These are phyloP conservation scores for Brachyalestes nurse DNA, from an alignment of 2,797 vertebrate species.

Conservation along the genomic window DNA sequence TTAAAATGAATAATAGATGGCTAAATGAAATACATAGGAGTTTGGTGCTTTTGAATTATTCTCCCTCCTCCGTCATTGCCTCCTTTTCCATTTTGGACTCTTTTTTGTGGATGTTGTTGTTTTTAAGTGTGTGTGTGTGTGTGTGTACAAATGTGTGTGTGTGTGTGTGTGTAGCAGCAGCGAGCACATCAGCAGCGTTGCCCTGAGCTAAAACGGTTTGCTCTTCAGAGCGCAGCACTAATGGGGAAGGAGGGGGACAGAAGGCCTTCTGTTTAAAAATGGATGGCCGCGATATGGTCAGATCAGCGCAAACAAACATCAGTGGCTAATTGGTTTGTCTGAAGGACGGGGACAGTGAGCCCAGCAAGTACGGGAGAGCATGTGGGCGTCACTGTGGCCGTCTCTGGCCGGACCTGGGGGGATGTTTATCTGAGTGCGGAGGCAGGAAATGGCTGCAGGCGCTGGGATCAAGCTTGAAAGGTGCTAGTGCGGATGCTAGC, in stretches of 20 bases:
- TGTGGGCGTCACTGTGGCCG: slow-evolving; percentile 40
- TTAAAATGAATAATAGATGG: slow-evolving; percentile 83
- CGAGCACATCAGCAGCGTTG: slow-evolving; percentile 63
- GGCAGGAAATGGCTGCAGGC: slow-evolving; percentile 51
- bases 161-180: slow-evolving; percentile 44
- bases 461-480: slow-evolving; percentile 41
- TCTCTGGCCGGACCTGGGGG: slow-evolving; percentile 43
- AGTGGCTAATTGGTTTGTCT: slow-evolving; percentile 67
- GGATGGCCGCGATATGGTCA: slow-evolving; percentile 73
- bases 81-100: slow-evolving; percentile 45
- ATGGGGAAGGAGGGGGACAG: slow-evolving; percentile 68
- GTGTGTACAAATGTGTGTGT: slow-evolving; percentile 15
- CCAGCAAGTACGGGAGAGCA: neutral
- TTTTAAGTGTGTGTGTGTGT: slow-evolving; percentile 33
- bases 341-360: slow-evolving; percentile 49
- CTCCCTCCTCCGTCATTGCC: slow-evolving; percentile 39
- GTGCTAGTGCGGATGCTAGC: slow-evolving; percentile 1
- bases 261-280: slow-evolving; percentile 77
- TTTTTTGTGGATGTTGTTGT: slow-evolving; percentile 42
- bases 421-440: slow-evolving; percentile 46
- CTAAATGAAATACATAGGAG: slow-evolving; percentile 78
- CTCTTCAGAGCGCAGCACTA: slow-evolving; percentile 72
- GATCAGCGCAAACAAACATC: slow-evolving; percentile 76
- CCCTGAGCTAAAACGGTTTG: slow-evolving; percentile 79
- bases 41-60: slow-evolving; percentile 72